Conservation (phyloP, 2,888 invertebrate species). For the Parnassius apollo region DNA sequence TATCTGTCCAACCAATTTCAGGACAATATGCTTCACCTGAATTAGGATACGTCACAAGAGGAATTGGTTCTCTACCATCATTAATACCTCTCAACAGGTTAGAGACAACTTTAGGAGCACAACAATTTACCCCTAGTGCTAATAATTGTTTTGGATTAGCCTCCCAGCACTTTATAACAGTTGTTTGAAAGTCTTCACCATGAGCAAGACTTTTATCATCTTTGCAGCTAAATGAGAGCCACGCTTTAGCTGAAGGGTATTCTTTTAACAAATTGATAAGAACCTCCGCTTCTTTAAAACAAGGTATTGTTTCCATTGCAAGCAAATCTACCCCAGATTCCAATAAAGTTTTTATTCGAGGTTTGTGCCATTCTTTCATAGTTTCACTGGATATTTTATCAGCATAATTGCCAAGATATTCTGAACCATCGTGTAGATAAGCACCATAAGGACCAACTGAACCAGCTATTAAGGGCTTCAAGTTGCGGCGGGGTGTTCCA, state of each 20-base stretch:
- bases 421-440: conserved; percentile 92
- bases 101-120: conserved; percentile 67
- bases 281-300: conserved; percentile 89
- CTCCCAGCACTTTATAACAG: conserved; percentile 84
- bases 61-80: conserved; percentile 66
- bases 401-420: conserved; percentile 91
- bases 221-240: conserved; percentile 93
- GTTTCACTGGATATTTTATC: conserved; percentile 80
- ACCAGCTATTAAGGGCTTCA: conserved; percentile 84
- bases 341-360: conserved; percentile 87
- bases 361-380: conserved; percentile 90
- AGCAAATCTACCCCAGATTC: conserved; percentile 91
- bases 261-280: conserved; percentile 88
- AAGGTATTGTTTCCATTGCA: conserved; percentile 95
- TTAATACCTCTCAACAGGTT: conserved; percentile 55
- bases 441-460: conserved; percentile 97
- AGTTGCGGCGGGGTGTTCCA: conserved; percentile 32
- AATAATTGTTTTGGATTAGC: conserved; percentile 83
- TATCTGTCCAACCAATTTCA: conserved; percentile 83
- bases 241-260: conserved; percentile 89
- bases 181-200: conserved; percentile 88
- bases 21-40: conserved; percentile 90
- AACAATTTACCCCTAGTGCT: conserved; percentile 94
- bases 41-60: conserved; percentile 94
- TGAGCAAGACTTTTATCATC: conserved; percentile 82